Percentiles rank a stretch among this genome's conserved stretches.
phyloP scores from a whole-genome alignment of 2,113 vertebrate species.

The Opisthocomus hoazin region DNA sequence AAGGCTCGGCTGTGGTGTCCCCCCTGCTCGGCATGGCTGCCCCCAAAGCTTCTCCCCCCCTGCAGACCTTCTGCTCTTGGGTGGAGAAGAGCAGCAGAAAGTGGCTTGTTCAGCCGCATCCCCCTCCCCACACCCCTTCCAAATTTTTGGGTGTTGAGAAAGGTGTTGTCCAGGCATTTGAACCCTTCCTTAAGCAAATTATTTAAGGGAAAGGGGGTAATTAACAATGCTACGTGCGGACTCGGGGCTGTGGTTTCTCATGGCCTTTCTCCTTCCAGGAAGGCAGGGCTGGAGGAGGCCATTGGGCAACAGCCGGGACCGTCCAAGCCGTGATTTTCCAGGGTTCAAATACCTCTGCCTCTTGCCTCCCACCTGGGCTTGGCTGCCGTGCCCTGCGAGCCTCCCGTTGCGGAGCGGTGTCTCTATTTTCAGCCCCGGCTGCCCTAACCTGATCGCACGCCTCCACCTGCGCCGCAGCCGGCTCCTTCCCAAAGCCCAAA shows the following conservation, averaged over 20 bases:
- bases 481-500: background rate
- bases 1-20: background rate
- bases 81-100: background rate
- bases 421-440: background rate
- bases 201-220: background rate
- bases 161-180: background rate
- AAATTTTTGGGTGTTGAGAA: background rate
- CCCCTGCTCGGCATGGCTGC: background rate
- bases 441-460: background rate
- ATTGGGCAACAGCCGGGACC: background rate
- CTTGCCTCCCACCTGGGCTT: background rate
- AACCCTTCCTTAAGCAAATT: background rate
- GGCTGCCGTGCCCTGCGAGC: background rate
- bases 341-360: background rate
- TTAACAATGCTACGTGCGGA: accelerated
- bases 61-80: background rate
- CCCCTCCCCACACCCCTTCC: background rate
- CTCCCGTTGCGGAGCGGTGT: accelerated
- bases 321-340: background rate
- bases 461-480: background rate
- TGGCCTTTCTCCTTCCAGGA: background rate
- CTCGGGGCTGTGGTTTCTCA: background rate
- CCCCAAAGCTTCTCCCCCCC: accelerated
- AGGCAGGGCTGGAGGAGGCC: background rate
- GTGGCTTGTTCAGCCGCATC: background rate